Percentiles rank a stretch among this genome's conserved stretches.
Conservation (phyloP, 1,140 invertebrate species). For the Drosophila mojavensis region DNA sequence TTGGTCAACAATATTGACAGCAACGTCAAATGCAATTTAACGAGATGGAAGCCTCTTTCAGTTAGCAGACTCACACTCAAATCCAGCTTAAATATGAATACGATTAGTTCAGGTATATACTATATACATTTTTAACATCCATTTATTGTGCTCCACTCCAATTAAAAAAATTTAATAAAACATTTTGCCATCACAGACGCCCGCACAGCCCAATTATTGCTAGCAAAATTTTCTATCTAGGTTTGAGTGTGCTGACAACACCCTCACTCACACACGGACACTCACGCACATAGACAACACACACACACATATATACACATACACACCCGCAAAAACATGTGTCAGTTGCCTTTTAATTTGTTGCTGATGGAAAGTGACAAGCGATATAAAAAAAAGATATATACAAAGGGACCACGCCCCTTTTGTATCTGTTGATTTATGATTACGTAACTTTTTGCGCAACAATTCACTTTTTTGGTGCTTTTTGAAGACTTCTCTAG, state of each 20-base stretch:
- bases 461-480: conserved; percentile 9
- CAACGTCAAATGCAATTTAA: no score
- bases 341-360: conserved; percentile 56
- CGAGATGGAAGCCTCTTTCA: no score
- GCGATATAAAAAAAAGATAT: conserved; percentile 11
- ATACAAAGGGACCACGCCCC: conserved; percentile 39
- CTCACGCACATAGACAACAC: not conserved
- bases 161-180: conserved; percentile 13
- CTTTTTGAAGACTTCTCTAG: conserved; percentile 6
- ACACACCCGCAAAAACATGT: not conserved
- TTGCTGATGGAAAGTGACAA: conserved; percentile 60
- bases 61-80: no score
- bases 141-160: no score
- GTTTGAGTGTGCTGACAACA: not conserved
- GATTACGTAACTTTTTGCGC: conserved; percentile 62
- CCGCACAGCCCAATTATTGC: not conserved
- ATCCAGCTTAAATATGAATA: no score
- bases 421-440: conserved; percentile 63
- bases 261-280: conserved; percentile 7
- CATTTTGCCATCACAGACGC: conserved; percentile 5
- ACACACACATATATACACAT: not conserved
- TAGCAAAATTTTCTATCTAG: conserved; percentile 22
- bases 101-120: no score
- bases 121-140: no score
- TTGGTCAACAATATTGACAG: no score